phyloP scores from a whole-genome alignment of 2,797 vertebrate species.

The Astyanax mexicanus region DNA sequence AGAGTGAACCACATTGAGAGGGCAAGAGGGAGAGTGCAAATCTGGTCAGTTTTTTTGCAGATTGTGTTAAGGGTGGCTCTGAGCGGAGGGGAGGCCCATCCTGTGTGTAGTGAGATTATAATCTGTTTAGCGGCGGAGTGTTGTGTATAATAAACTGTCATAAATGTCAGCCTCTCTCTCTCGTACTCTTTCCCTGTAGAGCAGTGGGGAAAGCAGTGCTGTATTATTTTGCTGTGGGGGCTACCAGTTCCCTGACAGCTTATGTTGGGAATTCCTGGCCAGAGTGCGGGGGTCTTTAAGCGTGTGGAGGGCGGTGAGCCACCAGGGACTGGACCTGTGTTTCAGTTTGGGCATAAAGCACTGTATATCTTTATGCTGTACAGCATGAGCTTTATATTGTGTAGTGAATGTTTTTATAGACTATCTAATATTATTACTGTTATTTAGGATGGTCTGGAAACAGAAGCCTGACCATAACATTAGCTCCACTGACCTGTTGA shows the following conservation, averaged over 20 bases:
- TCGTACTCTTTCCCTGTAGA: conserved; percentile 43
- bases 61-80: conserved; percentile 25
- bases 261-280: conserved; percentile 9
- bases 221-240: conserved; percentile 28
- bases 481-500: too few relatives aligned
- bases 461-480: too few relatives aligned
- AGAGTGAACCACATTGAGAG: not conserved
- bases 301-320: not conserved
- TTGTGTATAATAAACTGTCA: conserved; percentile 74
- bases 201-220: conserved; percentile 12
- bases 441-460: not conserved
- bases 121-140: conserved; percentile 70
- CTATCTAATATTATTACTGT: not conserved
- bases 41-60: conserved; percentile 7
- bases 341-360: not conserved
- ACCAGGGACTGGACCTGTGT: conserved; percentile 10
- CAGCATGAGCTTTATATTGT: not conserved
- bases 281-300: conserved; percentile 8
- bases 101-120: conserved; percentile 62
- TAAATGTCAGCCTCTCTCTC: conserved; percentile 65
- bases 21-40: conserved; percentile 1
- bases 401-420: not conserved
- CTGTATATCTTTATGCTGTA: not conserved
- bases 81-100: conserved; percentile 45
- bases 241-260: conserved; percentile 15